phyloP scores from a whole-genome alignment of 2,797 vertebrate genomes.

The Epinephelus malabaricus region DNA sequence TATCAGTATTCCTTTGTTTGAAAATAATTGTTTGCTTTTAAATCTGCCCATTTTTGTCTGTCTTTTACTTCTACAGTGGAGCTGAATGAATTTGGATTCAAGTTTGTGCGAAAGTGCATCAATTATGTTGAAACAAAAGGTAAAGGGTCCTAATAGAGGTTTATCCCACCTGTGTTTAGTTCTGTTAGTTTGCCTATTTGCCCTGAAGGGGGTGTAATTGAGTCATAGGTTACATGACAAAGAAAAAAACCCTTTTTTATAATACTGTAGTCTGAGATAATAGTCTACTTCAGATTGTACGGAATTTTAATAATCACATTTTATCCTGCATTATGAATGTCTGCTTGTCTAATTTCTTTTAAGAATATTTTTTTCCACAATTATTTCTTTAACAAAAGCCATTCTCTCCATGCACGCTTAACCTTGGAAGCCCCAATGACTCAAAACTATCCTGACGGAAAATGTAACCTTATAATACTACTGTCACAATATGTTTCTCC shows the following conservation, averaged over 20 bases:
- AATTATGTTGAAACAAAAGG: constrained; percentile 95
- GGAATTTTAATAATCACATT: constrained; percentile 20
- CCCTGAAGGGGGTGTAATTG: constrained; percentile 71
- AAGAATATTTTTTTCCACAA: not conserved
- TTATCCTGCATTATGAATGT: not conserved
- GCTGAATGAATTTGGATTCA: constrained; percentile 95
- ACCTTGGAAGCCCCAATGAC: constrained; percentile 3
- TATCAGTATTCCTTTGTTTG: not conserved
- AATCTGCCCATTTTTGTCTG: not conserved
- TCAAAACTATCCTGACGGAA: not conserved
- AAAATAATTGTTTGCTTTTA: not conserved
- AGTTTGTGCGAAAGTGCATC: constrained; percentile 96
- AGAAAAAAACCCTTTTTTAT: constrained; percentile 3
- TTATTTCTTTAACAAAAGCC: not conserved
- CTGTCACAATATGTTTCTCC: constrained; percentile 22
- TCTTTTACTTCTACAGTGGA: constrained; percentile 88
- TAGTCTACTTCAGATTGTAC: constrained; percentile 19
- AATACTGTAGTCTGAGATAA: constrained; percentile 4
- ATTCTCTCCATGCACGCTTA: not conserved
- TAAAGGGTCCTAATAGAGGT: constrained; percentile 65
- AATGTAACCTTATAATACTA: not conserved
- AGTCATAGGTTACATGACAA: constrained; percentile 37
- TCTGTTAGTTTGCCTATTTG: constrained; percentile 14
- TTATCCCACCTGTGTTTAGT: not conserved
- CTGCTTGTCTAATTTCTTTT: not conserved